phyloP scores from a whole-genome alignment of 1,140 invertebrate genomes.

The Drosophila subpulchrella region DNA sequence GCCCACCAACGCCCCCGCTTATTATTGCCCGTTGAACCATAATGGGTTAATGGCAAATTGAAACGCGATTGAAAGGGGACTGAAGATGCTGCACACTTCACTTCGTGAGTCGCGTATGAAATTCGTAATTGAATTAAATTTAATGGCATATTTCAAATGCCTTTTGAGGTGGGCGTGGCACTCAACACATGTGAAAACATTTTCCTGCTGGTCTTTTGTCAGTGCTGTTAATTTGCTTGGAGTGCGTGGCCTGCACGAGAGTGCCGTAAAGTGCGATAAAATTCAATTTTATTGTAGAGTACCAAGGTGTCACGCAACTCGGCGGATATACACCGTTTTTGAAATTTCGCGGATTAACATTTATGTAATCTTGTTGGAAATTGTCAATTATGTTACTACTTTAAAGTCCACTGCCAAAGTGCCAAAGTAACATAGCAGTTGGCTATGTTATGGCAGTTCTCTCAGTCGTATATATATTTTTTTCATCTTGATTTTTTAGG shows the following conservation, averaged over 20 bases:
- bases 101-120: slow-evolving; percentile 52
- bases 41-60: slow-evolving; percentile 83
- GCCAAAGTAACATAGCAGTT: too few species aligned
- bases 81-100: slow-evolving; percentile 11
- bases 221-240: slow-evolving; percentile 70
- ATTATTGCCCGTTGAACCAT: slow-evolving; percentile 75
- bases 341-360: neutral
- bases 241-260: slow-evolving; percentile 53
- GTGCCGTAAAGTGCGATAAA: slow-evolving; percentile 63
- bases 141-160: slow-evolving; percentile 80
- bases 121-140: slow-evolving; percentile 82
- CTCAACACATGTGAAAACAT: slow-evolving; percentile 40
- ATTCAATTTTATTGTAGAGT: slow-evolving; percentile 65
- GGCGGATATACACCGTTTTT: neutral
- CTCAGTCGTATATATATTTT: neutral
- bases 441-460: too few species aligned
- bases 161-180: slow-evolving; percentile 35
- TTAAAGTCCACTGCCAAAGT: too few species aligned
- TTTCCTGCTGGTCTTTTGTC: slow-evolving; percentile 14
- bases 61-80: slow-evolving; percentile 67
- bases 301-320: neutral
- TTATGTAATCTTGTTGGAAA: too few species aligned
- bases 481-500: neutral
- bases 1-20: slow-evolving; percentile 41
- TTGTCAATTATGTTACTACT: too few species aligned